Conservation (phyloP, 1,140 invertebrate species). For the Campodea augens region DNA sequence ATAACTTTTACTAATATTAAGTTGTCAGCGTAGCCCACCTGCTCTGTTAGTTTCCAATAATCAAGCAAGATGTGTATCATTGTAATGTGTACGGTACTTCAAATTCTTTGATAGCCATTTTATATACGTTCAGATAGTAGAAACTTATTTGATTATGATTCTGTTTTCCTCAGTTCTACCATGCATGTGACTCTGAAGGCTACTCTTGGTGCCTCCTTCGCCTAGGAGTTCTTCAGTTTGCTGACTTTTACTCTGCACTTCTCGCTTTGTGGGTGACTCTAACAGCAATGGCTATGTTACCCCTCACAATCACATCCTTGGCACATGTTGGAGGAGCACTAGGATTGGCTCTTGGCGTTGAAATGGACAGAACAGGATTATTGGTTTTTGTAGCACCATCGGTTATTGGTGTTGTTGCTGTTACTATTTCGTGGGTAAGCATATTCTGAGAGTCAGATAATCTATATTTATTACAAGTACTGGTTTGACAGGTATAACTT, state of each 20-base stretch:
- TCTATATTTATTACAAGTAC: too few species aligned
- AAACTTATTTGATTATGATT: too few species aligned
- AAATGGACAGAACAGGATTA: slow-evolving; percentile 29
- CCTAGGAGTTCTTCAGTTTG: slow-evolving; percentile 29
- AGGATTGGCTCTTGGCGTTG: slow-evolving; percentile 28
- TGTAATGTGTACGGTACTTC: too few species aligned
- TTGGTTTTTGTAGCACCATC: slow-evolving; percentile 30
- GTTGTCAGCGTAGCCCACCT: too few species aligned
- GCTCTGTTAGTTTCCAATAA: too few species aligned
- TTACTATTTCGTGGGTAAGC: slow-evolving; percentile 19
- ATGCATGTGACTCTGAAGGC: slow-evolving; percentile 32
- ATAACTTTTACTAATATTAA: too few species aligned
- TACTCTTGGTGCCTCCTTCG: slow-evolving; percentile 19
- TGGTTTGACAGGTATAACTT: too few species aligned
- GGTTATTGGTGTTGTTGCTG: slow-evolving; percentile 23
- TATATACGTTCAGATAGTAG: too few species aligned
- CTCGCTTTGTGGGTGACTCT: slow-evolving; percentile 36
- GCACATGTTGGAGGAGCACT: slow-evolving; percentile 30
- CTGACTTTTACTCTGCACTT: slow-evolving; percentile 35
- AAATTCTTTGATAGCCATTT: too few species aligned
- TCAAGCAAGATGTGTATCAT: too few species aligned
- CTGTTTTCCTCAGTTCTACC: slow-evolving; percentile 25
- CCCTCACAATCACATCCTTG: slow-evolving; percentile 24
- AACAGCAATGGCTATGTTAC: slow-evolving; percentile 29
- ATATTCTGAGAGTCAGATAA: too few species aligned